A percentile compares a stretch with the other conserved stretches of the same genome.
Conservation (phyloP, 2,797 vertebrate genomes). For the Chelon auratus region DNA sequence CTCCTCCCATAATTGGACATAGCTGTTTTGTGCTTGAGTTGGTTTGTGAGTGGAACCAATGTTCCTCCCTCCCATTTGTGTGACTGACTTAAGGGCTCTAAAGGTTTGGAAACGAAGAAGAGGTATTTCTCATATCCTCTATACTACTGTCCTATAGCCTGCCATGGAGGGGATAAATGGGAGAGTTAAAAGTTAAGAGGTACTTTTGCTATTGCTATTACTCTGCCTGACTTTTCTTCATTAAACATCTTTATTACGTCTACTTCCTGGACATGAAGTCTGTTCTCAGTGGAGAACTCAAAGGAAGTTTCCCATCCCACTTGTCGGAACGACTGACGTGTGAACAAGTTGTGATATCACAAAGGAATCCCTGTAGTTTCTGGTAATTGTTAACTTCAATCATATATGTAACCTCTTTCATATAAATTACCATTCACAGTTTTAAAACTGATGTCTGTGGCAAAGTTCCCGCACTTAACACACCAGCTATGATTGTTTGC, state of each 20-base stretch:
- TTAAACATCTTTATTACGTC: neutral
- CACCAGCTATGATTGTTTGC: no score
- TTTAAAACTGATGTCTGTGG: no score
- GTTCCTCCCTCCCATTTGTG: slow-evolving; percentile 36
- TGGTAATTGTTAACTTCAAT: neutral
- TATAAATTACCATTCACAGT: no score
- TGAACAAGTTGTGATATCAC: neutral
- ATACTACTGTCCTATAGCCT: neutral
- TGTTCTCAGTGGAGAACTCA: neutral
- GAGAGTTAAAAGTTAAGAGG: neutral
- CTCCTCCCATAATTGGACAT: slow-evolving; percentile 71
- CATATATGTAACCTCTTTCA: no score
- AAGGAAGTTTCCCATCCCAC: neutral
- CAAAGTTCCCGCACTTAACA: no score
- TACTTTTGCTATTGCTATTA: slow-evolving; percentile 12
- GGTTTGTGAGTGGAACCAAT: slow-evolving; percentile 62
- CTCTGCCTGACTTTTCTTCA: neutral
- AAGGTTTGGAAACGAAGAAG: slow-evolving; percentile 31
- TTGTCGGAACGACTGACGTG: neutral
- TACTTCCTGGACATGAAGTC: neutral
- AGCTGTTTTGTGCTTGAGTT: slow-evolving; percentile 69
- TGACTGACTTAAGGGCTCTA: slow-evolving; percentile 18
- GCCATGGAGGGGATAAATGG: neutral
- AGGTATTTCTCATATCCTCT: slow-evolving; percentile 4
- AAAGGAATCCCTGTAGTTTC: neutral